Conservation (phyloP, 2,888 invertebrate genomes). For the Pristionchus fissidentatus region DNA sequence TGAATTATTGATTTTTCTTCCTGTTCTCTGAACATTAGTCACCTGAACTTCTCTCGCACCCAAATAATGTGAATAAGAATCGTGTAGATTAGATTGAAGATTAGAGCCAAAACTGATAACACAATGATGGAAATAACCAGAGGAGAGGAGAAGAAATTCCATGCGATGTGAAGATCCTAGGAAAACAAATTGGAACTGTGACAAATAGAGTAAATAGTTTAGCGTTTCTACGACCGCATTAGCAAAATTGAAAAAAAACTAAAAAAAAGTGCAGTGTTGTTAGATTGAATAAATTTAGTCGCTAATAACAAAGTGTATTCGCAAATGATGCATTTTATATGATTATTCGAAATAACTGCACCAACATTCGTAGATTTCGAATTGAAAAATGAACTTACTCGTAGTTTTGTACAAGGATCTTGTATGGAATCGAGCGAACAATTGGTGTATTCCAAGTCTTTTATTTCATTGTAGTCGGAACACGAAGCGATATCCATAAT, state of each 20-base stretch:
- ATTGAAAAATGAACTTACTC: too few relatives aligned
- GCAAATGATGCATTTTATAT: too few relatives aligned
- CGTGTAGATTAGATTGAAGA: not conserved
- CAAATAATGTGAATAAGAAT: not conserved
- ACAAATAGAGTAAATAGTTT: too few relatives aligned
- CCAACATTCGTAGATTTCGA: too few relatives aligned
- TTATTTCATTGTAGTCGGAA: not conserved
- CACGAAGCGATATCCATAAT: not conserved
- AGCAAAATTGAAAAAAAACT: not conserved
- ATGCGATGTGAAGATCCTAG: not conserved
- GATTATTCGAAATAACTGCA: too few relatives aligned
- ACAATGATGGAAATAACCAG: not conserved
- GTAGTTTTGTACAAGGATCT: not conserved
- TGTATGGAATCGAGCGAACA: not conserved
- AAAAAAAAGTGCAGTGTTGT: too few relatives aligned
- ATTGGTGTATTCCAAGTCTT: not conserved
- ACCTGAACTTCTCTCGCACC: conserved; percentile 9
- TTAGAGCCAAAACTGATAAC: not conserved
- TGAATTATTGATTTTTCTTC: not conserved
- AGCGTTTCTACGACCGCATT: too few relatives aligned
- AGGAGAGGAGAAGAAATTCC: not conserved
- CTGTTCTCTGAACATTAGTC: too few relatives aligned
- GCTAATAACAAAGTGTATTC: too few relatives aligned
- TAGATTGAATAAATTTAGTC: too few relatives aligned
- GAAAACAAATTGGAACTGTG: too few relatives aligned